These are phyloP conservation scores for Leptinotarsa haldemani DNA, from an alignment of 2,888 invertebrate genomes.

Conservation along the genomic window DNA sequence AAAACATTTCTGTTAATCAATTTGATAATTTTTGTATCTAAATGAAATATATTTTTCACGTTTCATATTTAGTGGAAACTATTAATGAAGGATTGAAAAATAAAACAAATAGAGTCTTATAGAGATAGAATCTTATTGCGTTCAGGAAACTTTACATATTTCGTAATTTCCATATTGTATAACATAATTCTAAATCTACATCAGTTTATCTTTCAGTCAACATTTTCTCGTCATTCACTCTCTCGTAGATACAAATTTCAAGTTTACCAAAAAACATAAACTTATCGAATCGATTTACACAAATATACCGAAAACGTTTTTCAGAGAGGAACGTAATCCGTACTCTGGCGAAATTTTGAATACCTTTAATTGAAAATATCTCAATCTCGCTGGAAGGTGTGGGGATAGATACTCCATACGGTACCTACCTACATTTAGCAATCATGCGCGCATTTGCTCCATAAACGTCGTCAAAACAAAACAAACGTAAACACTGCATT, in stretches of 20 bases:
- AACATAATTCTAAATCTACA: constrained; percentile 63
- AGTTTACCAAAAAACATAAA: constrained; percentile 56
- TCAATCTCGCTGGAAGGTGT: constrained; percentile 59
- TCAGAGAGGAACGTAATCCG: constrained; percentile 66
- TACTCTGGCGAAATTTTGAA: constrained; percentile 64
- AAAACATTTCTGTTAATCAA: too few relatives aligned
- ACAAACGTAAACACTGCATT: constrained; percentile 50
- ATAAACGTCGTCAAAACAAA: constrained; percentile 49
- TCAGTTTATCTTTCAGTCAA: constrained; percentile 45
- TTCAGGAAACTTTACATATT: constrained; percentile 68
- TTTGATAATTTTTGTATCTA: too few relatives aligned
- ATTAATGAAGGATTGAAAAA: background rate
- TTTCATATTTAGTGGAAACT: background rate
- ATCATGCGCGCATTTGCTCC: constrained; percentile 56
- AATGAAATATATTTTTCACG: too few relatives aligned
- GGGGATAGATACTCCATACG: constrained; percentile 23
- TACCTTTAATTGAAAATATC: constrained; percentile 59
- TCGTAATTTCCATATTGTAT: constrained; percentile 62
- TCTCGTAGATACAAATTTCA: constrained; percentile 53
- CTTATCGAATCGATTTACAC: constrained; percentile 57
- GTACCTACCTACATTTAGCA: constrained; percentile 50
- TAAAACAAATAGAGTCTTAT: constrained; percentile 32
- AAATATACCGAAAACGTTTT: constrained; percentile 57
- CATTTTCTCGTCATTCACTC: constrained; percentile 43
- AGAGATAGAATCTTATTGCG: constrained; percentile 70